phyloP scores from a whole-genome alignment of 2,797 vertebrate species.

The Urosaurus nigricauda region DNA sequence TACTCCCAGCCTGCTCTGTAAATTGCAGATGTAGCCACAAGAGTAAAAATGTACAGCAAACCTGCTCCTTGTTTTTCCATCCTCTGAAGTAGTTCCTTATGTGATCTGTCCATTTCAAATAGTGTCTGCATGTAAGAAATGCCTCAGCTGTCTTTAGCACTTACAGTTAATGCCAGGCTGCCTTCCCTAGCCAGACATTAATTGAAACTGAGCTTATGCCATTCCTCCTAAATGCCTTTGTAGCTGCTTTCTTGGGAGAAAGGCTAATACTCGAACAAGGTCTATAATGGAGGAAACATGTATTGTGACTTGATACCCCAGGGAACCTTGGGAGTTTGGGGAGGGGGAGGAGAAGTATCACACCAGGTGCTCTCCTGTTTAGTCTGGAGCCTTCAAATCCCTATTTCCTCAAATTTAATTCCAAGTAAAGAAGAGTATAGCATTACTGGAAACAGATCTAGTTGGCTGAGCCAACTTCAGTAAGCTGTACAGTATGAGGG shows the following conservation, averaged over 20 bases:
- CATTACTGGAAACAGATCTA: not conserved
- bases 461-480: not conserved
- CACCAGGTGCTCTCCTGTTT: slow-evolving; percentile 7
- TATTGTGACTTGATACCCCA: not conserved
- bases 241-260: not conserved
- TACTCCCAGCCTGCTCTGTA: not conserved
- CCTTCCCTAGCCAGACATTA: not conserved
- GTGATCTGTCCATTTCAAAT: slow-evolving; percentile 27
- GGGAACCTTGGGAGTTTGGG: not conserved
- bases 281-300: slow-evolving; percentile 28
- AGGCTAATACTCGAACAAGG: not conserved
- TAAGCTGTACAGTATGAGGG: not conserved
- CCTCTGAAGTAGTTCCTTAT: slow-evolving; percentile 42
- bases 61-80: slow-evolving; percentile 34
- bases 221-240: not conserved
- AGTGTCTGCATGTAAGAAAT: slow-evolving; percentile 6
- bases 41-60: slow-evolving; percentile 22
- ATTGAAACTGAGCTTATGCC: slow-evolving; percentile 3
- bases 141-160: not conserved
- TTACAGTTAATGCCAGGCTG: slow-evolving; percentile 25
- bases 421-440: not conserved
- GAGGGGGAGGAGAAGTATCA: not conserved
- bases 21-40: slow-evolving; percentile 17
- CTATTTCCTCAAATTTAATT: slow-evolving; percentile 15
- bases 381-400: slow-evolving; percentile 13